phyloP scores from a whole-genome alignment of 1,140 invertebrate species.

The Dreissena polymorpha region DNA sequence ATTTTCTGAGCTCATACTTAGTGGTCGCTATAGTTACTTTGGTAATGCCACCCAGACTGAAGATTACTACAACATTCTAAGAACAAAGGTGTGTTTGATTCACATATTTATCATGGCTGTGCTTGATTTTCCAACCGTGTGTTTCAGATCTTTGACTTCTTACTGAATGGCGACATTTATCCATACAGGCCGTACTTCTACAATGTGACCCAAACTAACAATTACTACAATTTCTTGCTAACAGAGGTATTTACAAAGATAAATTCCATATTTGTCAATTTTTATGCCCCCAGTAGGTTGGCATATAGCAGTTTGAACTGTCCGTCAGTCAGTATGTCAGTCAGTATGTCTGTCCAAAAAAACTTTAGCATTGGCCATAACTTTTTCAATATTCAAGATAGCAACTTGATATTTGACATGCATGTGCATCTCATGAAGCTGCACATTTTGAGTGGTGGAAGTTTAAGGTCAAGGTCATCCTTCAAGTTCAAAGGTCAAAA shows the following conservation, averaged over 20 bases:
- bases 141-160: constrained; percentile 85
- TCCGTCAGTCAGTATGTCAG: too few species aligned
- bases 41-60: constrained; percentile 89
- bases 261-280: background rate
- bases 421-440: too few species aligned
- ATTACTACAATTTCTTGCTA: constrained; percentile 90
- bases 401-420: too few species aligned
- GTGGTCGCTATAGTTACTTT: constrained; percentile 84
- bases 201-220: constrained; percentile 89
- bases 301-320: too few species aligned
- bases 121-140: constrained; percentile 8
- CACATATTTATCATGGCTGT: background rate
- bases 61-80: constrained; percentile 90
- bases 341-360: too few species aligned
- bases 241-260: constrained; percentile 75
- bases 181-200: constrained; percentile 85
- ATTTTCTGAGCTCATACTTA: constrained; percentile 86
- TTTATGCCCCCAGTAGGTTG: too few species aligned
- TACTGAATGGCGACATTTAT: constrained; percentile 87
- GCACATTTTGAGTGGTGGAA: too few species aligned
- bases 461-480: too few species aligned
- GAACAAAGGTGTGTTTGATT: constrained; percentile 76
- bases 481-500: too few species aligned
- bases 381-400: too few species aligned
- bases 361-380: too few species aligned